These are phyloP conservation scores for Artemisiospiza belli DNA, from an alignment of 2,113 vertebrate species.

Conservation along the genomic window DNA sequence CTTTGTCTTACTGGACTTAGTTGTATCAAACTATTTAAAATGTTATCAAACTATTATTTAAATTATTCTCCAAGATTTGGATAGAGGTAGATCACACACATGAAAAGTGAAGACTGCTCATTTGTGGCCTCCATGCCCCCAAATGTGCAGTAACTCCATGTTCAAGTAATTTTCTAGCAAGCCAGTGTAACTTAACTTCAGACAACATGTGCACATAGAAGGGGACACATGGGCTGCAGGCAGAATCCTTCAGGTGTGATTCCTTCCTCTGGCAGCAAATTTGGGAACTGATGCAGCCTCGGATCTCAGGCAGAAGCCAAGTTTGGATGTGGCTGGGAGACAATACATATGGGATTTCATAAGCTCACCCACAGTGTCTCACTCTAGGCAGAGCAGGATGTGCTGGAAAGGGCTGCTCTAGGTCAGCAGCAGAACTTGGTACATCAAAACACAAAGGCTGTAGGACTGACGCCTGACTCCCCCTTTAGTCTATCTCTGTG, in stretches of 20 bases:
- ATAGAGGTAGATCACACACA: neutral
- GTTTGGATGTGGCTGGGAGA: neutral
- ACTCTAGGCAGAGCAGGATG: neutral
- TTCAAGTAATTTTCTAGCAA: neutral
- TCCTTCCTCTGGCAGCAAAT: neutral
- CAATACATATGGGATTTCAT: rapidly evolving
- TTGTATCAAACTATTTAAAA: neutral
- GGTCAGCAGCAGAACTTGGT: neutral
- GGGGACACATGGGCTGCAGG: neutral
- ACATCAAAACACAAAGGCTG: neutral
- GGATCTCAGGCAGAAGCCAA: neutral
- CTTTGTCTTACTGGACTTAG: neutral
- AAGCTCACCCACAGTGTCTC: neutral
- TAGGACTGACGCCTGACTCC: neutral
- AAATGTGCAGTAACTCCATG: neutral
- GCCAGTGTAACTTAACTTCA: neutral
- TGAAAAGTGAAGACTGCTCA: neutral
- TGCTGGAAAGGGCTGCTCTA: neutral
- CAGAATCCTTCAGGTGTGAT: neutral
- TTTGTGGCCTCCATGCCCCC: neutral
- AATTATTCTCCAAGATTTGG: neutral
- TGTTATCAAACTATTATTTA: neutral
- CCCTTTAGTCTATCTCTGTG: neutral
- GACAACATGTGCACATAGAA: rapidly evolving
- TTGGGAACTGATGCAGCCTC: neutral